phyloP scores from a whole-genome alignment of 2,113 vertebrate species.

The Oreocharis arfaki region DNA sequence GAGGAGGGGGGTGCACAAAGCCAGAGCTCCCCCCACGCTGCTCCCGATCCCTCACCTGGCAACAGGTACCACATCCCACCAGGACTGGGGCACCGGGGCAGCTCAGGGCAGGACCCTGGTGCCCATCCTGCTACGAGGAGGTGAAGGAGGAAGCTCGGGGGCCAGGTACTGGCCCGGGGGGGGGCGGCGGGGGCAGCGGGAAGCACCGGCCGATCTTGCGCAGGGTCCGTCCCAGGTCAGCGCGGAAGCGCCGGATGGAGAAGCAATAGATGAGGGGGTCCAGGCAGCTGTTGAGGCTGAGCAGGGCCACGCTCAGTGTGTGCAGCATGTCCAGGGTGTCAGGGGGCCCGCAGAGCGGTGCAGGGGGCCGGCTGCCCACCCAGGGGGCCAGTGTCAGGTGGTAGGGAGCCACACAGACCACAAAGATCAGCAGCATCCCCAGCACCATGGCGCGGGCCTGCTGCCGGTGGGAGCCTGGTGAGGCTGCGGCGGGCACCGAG shows the following conservation, averaged over 20 bases:
- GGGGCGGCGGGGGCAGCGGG: background rate
- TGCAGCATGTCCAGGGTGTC: constrained; percentile 37
- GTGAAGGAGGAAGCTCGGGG: background rate
- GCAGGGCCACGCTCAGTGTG: constrained; percentile 52
- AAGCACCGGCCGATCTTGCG: background rate
- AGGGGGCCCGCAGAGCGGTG: background rate
- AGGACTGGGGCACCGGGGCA: accelerated
- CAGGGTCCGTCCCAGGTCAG: constrained; percentile 25
- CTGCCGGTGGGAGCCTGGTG: background rate
- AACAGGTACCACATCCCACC: background rate
- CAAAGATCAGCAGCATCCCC: constrained; percentile 66
- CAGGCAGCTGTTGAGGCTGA: constrained; percentile 69
- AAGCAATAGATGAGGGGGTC: constrained; percentile 68
- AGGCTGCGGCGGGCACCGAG: background rate
- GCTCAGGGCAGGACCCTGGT: accelerated
- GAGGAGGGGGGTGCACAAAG: background rate
- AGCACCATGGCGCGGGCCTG: constrained; percentile 53
- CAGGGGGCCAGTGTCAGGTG: constrained; percentile 64
- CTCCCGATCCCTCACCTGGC: background rate
- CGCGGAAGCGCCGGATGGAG: constrained; percentile 42
- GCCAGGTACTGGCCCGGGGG: accelerated
- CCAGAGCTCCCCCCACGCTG: background rate
- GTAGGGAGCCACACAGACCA: constrained; percentile 62
- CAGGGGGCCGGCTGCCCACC: background rate
- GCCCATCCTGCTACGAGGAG: background rate